These are phyloP conservation scores for Cebidichthys violaceus DNA, from an alignment of 2,113 vertebrate genomes.

Conservation along the genomic window DNA sequence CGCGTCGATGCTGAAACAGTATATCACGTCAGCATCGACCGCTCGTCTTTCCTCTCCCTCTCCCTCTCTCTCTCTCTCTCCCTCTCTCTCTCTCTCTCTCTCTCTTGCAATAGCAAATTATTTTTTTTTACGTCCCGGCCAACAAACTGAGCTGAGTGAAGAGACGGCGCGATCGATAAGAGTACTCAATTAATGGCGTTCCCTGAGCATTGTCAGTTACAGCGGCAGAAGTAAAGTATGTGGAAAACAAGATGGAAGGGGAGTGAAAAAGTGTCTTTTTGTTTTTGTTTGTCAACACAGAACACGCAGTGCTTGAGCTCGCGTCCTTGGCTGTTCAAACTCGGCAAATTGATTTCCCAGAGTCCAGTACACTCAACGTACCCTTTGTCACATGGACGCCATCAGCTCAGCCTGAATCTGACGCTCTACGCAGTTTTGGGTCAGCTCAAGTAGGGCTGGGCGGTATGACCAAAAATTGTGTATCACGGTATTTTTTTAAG, in stretches of 20 bases:
- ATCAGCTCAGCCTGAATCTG: not conserved
- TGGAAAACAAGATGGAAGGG: not conserved
- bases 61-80: slow-evolving; percentile 1
- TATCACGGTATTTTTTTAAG: too few relatives aligned
- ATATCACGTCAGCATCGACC: slow-evolving; percentile 33
- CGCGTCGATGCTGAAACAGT: slow-evolving; percentile 22
- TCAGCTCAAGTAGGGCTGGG: not conserved
- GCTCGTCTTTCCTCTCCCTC: slow-evolving; percentile 11
- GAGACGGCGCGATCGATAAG: slow-evolving; percentile 36
- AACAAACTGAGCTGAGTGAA: slow-evolving; percentile 44
- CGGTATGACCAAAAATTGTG: too few relatives aligned
- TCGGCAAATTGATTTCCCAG: not conserved
- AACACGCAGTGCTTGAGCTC: not conserved
- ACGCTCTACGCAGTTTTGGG: not conserved
- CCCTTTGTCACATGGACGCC: too few relatives aligned
- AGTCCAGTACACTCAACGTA: not conserved
- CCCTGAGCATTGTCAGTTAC: slow-evolving; percentile 6
- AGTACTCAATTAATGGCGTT: slow-evolving; percentile 9
- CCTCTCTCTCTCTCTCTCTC: not conserved
- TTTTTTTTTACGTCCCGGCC: slow-evolving; percentile 32
- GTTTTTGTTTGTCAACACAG: not conserved
- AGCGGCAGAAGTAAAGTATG: not conserved
- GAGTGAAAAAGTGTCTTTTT: not conserved
- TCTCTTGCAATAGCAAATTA: slow-evolving; percentile 26
- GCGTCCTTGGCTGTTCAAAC: not conserved